Conservation (phyloP, 2,888 invertebrate species). For the Acrocyrtus sp. region DNA sequence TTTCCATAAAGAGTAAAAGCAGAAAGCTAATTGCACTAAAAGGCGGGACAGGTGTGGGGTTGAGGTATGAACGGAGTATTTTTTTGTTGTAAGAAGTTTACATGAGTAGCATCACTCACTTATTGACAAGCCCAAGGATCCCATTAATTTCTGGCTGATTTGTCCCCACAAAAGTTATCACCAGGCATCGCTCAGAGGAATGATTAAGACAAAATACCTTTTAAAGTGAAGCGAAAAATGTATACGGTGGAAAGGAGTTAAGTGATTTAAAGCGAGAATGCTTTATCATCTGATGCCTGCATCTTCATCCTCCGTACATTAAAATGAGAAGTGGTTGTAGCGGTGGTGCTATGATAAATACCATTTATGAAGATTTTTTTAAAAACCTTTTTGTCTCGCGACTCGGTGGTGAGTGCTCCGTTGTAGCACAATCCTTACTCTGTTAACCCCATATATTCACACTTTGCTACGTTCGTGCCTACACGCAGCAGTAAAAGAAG, state of each 20-base stretch:
- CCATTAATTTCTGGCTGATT: conserved; percentile 56
- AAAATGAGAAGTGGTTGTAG: neutral
- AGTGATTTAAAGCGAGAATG: conserved; percentile 36
- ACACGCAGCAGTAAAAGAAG: conserved; percentile 45
- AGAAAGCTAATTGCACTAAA: too few relatives aligned
- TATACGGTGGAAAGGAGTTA: conserved; percentile 40
- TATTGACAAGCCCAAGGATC: conserved; percentile 46
- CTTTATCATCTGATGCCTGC: conserved; percentile 10
- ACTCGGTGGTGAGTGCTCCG: conserved; percentile 29
- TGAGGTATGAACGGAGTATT: too few relatives aligned
- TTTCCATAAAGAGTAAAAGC: too few relatives aligned
- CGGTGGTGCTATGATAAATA: conserved; percentile 15
- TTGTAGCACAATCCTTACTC: too few relatives aligned
- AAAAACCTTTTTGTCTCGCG: conserved; percentile 47
- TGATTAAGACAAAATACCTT: conserved; percentile 46
- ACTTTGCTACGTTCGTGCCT: too few relatives aligned
- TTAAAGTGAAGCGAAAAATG: conserved; percentile 39
- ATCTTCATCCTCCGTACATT: conserved; percentile 7
- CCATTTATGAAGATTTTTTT: conserved; percentile 33
- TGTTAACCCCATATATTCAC: too few relatives aligned
- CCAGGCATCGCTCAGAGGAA: conserved; percentile 31
- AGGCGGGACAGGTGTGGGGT: too few relatives aligned
- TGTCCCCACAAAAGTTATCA: conserved; percentile 27
- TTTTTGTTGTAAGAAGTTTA: conserved; percentile 15
- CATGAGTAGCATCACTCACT: conserved; percentile 39